phyloP scores from a whole-genome alignment of 2,797 vertebrate species.

The Typhlichthys subterraneus region DNA sequence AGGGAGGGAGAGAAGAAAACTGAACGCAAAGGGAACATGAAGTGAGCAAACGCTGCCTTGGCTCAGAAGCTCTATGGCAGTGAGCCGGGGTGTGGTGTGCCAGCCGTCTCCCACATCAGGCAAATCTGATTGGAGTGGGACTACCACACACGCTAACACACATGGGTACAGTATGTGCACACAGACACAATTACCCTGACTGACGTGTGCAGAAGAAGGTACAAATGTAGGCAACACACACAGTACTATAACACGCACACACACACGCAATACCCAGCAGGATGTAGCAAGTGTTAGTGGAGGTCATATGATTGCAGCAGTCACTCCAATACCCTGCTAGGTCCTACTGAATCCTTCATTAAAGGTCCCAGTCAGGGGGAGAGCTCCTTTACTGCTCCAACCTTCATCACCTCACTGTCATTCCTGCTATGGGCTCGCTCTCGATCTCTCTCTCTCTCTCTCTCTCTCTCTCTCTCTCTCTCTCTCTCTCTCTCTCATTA shows the following conservation, averaged over 20 bases:
- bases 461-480: no score
- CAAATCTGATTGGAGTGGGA: slow-evolving; percentile 43
- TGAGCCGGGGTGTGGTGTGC: slow-evolving; percentile 33
- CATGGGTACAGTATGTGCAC: neutral
- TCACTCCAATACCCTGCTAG: slow-evolving; percentile 11
- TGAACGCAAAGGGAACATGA: slow-evolving; percentile 13
- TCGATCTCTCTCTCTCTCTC: neutral
- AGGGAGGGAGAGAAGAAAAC: slow-evolving; percentile 10
- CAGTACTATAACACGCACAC: neutral
- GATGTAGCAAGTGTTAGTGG: slow-evolving; percentile 28
- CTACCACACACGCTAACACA: neutral
- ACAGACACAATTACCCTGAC: slow-evolving; percentile 6
- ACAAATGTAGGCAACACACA: no score
- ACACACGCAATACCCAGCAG: slow-evolving; percentile 5
- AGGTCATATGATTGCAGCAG: slow-evolving; percentile 20
- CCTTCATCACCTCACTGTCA: slow-evolving; percentile 5
- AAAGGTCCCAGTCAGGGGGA: slow-evolving; percentile 42
- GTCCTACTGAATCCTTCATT: slow-evolving; percentile 48
- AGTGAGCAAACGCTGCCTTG: slow-evolving; percentile 31
- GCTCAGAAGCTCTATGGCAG: slow-evolving; percentile 26
- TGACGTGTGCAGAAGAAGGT: no score
- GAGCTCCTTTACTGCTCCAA: slow-evolving; percentile 25
- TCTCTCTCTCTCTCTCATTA: neutral
- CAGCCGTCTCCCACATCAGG: slow-evolving; percentile 21
- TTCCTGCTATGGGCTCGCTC: neutral